A percentile compares a stretch with the other conserved stretches of the same genome.
phyloP scores from a whole-genome alignment of 2,113 vertebrate genomes.

The Rhinichthys klamathensis region DNA sequence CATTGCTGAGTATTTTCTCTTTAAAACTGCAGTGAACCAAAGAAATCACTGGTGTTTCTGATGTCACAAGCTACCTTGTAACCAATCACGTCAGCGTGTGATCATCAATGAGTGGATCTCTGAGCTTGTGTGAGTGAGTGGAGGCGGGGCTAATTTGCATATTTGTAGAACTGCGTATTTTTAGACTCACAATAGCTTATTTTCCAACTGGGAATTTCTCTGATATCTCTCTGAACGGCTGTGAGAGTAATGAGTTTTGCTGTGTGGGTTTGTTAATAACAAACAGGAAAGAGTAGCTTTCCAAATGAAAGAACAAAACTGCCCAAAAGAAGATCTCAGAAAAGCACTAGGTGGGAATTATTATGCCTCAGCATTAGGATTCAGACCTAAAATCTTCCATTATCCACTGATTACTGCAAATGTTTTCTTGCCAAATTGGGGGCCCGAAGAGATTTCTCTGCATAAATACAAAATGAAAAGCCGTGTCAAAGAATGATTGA shows the following conservation, averaged over 20 bases:
- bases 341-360: constrained; percentile 33
- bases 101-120: too few species aligned
- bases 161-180: too few species aligned
- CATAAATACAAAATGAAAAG: constrained; percentile 44
- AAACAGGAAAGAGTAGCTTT: not conserved
- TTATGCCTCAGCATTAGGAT: constrained; percentile 19
- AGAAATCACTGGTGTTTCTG: too few species aligned
- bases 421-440: constrained; percentile 27
- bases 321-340: constrained; percentile 12
- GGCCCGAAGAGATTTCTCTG: constrained; percentile 26
- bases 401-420: constrained; percentile 31
- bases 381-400: constrained; percentile 38
- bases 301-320: not conserved
- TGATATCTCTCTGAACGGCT: not conserved
- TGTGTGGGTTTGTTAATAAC: constrained; percentile 36
- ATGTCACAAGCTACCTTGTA: too few species aligned
- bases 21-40: too few species aligned
- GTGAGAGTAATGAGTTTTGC: constrained; percentile 19
- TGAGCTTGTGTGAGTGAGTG: too few species aligned
- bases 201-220: not conserved
- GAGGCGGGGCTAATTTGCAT: too few species aligned
- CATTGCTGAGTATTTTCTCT: too few species aligned
- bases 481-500: constrained; percentile 30
- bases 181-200: not conserved
- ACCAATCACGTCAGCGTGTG: too few species aligned